These are phyloP conservation scores for Eupithecia pulchellata DNA, from an alignment of 2,888 invertebrate species.

Conservation along the genomic window DNA sequence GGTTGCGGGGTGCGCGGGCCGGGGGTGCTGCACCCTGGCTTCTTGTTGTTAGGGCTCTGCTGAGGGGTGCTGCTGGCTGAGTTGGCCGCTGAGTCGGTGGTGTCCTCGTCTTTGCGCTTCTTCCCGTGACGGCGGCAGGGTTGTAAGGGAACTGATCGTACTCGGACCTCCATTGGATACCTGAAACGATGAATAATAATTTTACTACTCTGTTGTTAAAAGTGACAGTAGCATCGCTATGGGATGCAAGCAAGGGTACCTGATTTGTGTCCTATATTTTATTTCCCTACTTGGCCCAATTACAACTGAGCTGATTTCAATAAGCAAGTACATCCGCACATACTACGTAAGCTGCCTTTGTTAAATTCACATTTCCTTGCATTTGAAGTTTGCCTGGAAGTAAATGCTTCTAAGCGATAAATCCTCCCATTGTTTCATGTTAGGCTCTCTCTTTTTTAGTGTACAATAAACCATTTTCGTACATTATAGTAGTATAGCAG, in stretches of 20 bases:
- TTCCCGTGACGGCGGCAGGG: constrained; percentile 93
- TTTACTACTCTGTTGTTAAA: neutral
- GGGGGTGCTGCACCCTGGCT: constrained; percentile 67
- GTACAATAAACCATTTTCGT: too few species aligned
- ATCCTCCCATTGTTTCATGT: too few species aligned
- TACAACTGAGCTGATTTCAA: neutral
- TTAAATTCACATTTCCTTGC: too few species aligned
- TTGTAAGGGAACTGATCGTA: constrained; percentile 93
- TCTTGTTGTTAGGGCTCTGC: constrained; percentile 75
- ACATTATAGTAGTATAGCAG: neutral
- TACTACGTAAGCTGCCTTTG: too few species aligned
- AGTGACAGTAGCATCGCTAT: neutral
- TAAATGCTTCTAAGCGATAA: too few species aligned
- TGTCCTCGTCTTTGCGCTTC: constrained; percentile 90
- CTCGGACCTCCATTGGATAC: constrained; percentile 94
- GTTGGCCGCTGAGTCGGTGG: constrained; percentile 69
- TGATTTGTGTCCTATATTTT: neutral
- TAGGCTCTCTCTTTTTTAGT: too few species aligned
- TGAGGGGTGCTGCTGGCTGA: constrained; percentile 63
- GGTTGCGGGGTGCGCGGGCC: constrained; percentile 77
- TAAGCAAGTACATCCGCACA: neutral
- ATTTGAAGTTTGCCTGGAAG: too few species aligned
- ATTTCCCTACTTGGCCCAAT: neutral
- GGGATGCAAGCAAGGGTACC: neutral
- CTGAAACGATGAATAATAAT: constrained; percentile 74